Conservation (phyloP, 2,113 vertebrate species). For the Gallinago paraguaiae region DNA sequence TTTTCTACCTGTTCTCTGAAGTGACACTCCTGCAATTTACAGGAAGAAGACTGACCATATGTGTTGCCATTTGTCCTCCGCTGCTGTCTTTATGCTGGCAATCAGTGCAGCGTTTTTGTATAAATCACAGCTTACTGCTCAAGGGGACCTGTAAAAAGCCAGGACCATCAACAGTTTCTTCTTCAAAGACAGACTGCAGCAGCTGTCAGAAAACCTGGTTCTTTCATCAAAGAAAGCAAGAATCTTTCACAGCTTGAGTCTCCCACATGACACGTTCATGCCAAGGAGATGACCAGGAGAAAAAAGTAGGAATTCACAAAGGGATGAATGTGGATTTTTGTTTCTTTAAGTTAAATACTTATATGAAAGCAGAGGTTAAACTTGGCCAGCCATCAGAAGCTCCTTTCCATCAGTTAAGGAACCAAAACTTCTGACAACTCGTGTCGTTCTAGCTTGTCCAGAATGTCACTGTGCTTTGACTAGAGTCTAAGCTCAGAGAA, state of each 20-base stretch:
- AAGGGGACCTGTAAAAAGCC: background rate
- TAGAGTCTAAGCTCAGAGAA: background rate
- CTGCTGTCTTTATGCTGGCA: background rate
- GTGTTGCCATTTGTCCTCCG: constrained; percentile 38
- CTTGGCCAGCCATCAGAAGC: background rate
- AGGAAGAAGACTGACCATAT: background rate
- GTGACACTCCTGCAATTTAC: background rate
- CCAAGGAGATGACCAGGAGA: background rate
- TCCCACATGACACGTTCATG: background rate
- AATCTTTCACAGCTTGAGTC: background rate
- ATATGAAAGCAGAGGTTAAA: background rate
- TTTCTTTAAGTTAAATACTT: background rate
- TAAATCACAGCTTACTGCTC: constrained; percentile 20
- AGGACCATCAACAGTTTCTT: background rate
- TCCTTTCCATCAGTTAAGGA: background rate
- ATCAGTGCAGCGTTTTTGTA: background rate
- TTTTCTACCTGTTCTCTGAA: background rate
- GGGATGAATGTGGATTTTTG: background rate
- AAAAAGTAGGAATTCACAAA: background rate
- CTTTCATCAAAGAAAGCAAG: background rate
- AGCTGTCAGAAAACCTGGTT: constrained; percentile 11
- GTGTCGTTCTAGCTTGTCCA: background rate
- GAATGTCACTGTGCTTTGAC: background rate
- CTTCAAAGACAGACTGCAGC: constrained; percentile 9
- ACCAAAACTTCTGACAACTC: background rate